These are phyloP conservation scores for Aleiodes leptofemur DNA, from an alignment of 2,888 invertebrate genomes.

Conservation along the genomic window DNA sequence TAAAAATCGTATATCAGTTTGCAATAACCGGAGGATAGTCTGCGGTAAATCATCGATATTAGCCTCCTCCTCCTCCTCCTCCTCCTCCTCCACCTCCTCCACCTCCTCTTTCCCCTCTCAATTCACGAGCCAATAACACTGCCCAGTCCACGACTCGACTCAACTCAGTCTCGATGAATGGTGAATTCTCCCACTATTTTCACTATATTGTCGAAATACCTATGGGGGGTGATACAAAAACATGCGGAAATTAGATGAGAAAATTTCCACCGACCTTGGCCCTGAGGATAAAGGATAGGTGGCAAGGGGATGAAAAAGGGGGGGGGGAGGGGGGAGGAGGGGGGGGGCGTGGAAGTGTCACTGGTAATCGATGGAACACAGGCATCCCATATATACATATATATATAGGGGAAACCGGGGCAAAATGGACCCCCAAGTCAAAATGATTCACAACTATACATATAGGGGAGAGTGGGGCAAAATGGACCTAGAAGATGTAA, in stretches of 20 bases:
- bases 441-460: too few species aligned
- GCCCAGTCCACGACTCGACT: slow-evolving; percentile 30
- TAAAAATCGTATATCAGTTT: slow-evolving; percentile 55
- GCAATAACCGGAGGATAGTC: slow-evolving; percentile 64
- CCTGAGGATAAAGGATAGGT: background rate
- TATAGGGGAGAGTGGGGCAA: too few species aligned
- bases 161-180: slow-evolving; percentile 46
- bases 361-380: slow-evolving; percentile 13
- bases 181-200: slow-evolving; percentile 48
- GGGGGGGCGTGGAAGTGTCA: background rate
- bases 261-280: slow-evolving; percentile 18
- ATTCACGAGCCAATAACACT: slow-evolving; percentile 58
- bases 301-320: too few species aligned
- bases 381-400: too few species aligned
- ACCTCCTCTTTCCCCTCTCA: background rate
- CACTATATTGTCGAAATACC: slow-evolving; percentile 30
- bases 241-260: slow-evolving; percentile 21
- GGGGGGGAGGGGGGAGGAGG: too few species aligned
- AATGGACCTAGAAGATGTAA: too few species aligned
- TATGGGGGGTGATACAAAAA: slow-evolving; percentile 18
- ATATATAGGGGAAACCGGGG: too few species aligned
- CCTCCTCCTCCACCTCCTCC: background rate
- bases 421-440: too few species aligned
- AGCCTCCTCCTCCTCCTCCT: slow-evolving; percentile 48
- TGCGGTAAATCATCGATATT: slow-evolving; percentile 70